Percentiles rank a stretch among this genome's conserved stretches.
Conservation (phyloP, 2,113 vertebrate species). For the Microcebus jonahi region DNA sequence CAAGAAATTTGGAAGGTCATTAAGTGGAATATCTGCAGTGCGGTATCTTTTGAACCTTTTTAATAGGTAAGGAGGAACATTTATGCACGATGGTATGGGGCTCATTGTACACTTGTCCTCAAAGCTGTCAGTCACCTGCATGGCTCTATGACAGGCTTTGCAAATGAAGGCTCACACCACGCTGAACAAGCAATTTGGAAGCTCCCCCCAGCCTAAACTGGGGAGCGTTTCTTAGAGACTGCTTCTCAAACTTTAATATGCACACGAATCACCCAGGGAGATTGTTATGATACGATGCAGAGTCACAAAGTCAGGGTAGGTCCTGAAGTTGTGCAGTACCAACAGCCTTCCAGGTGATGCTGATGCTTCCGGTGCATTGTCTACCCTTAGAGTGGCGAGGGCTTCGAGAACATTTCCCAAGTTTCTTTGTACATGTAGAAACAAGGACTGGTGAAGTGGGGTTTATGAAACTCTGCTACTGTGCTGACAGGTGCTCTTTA, state of each 20-base stretch:
- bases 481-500: too few relatives aligned
- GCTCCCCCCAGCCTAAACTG: background rate
- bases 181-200: slow-evolving; percentile 56
- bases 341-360: too few relatives aligned
- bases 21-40: slow-evolving; percentile 38
- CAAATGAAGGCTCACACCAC: slow-evolving; percentile 21
- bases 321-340: background rate
- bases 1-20: slow-evolving; percentile 70
- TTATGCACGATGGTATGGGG: background rate
- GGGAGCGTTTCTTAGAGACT: background rate
- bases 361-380: background rate
- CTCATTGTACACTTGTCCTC: slow-evolving; percentile 28
- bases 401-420: background rate
- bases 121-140: slow-evolving; percentile 52
- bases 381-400: background rate
- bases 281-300: background rate
- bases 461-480: background rate
- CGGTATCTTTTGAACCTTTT: slow-evolving; percentile 56
- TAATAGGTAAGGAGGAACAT: slow-evolving; percentile 62
- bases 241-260: background rate
- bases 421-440: background rate
- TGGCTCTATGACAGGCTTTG: background rate
- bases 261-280: background rate
- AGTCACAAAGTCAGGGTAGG: background rate
- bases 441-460: background rate